phyloP scores from a whole-genome alignment of 2,113 vertebrate species.

The Galbula dea region DNA sequence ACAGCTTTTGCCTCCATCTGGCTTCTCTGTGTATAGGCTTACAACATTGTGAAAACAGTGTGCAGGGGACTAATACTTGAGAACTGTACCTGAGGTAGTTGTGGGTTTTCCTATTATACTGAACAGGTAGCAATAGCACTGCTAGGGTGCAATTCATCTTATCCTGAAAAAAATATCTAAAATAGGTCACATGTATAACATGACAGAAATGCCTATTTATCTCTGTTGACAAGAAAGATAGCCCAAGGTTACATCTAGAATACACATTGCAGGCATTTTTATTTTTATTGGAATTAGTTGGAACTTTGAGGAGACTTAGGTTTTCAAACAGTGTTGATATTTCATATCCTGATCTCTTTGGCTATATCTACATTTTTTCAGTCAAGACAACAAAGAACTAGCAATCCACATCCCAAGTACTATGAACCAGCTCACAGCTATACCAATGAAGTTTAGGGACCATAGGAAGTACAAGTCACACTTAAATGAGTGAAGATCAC shows the following conservation, averaged over 20 bases:
- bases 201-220: background rate
- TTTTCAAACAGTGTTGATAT: background rate
- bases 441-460: background rate
- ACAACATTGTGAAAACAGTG: background rate
- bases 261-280: background rate
- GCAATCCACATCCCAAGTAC: background rate
- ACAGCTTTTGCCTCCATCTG: background rate
- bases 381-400: background rate
- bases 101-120: background rate
- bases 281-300: background rate
- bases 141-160: background rate
- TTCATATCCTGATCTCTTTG: background rate
- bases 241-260: background rate
- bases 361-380: background rate
- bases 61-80: background rate
- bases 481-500: background rate
- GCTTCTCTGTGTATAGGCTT: background rate
- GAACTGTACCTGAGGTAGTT: background rate
- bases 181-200: background rate
- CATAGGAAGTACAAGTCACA: background rate
- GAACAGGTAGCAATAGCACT: background rate
- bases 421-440: background rate
- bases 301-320: background rate
- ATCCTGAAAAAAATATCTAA: background rate
- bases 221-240: background rate